A percentile compares a stretch with the other conserved stretches of the same genome.
phyloP scores from a whole-genome alignment of 2,797 vertebrate genomes.

The Darevskia nairensis region DNA sequence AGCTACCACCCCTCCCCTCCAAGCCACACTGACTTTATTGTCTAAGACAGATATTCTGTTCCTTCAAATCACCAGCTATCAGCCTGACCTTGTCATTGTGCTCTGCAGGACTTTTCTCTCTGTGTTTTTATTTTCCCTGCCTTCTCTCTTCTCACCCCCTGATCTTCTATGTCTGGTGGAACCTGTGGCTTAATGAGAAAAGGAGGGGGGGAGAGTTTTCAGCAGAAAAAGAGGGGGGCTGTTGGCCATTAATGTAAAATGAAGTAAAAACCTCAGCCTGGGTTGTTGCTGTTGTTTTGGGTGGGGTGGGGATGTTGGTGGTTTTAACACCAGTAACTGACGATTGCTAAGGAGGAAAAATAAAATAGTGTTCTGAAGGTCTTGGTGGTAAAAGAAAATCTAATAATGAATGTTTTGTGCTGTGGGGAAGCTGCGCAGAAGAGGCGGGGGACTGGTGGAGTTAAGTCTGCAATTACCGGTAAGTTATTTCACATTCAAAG shows the following conservation, averaged over 20 bases:
- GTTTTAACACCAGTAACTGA: not conserved
- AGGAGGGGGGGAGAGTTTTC: too few species aligned
- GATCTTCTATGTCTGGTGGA: not conserved
- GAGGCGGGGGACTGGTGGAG: not conserved
- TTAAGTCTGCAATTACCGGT: too few species aligned
- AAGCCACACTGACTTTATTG: not conserved
- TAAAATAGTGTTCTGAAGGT: not conserved
- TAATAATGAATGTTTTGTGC: not conserved
- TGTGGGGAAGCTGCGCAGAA: not conserved
- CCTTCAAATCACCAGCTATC: not conserved
- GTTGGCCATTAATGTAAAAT: not conserved
- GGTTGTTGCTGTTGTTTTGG: too few species aligned
- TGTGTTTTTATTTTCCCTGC: not conserved
- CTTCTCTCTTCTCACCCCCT: not conserved
- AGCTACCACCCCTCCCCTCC: too few species aligned
- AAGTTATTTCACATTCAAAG: too few species aligned
- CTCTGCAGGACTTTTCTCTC: not conserved
- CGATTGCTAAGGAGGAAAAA: not conserved
- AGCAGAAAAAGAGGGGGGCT: too few species aligned
- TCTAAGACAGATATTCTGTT: not conserved
- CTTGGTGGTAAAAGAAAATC: not conserved
- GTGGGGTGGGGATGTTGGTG: too few species aligned
- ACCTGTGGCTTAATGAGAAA: not conserved
- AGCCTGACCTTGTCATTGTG: not conserved
- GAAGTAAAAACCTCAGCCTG: too few species aligned